A percentile compares a stretch with the other conserved stretches of the same genome.
Evolutionary conservation across 2,888 invertebrate genomes (phyloP).

Genomic region (Eupithecia exiguata): DNA sequence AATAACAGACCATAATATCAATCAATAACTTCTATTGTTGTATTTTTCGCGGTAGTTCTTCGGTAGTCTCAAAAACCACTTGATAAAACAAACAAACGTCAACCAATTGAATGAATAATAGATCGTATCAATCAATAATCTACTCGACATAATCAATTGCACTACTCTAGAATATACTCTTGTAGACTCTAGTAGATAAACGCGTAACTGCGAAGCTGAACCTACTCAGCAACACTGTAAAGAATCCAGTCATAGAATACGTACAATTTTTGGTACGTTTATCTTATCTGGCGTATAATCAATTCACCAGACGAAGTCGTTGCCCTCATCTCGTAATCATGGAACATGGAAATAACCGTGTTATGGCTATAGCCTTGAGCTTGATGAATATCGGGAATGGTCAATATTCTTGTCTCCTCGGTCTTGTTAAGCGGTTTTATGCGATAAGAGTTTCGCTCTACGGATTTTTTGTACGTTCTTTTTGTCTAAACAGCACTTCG

Average conservation of each 20-base stretch:
- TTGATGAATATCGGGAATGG: constrained; percentile 32
- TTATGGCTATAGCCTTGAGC: constrained; percentile 31
- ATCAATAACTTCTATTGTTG: not conserved
- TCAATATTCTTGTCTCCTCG: constrained; percentile 30
- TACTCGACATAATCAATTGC: constrained; percentile 4
- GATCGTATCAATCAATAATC: constrained; percentile 3
- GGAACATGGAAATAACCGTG: constrained; percentile 25
- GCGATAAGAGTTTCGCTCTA: constrained; percentile 24
- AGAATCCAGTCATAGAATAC: constrained; percentile 9
- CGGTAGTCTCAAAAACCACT: not conserved
- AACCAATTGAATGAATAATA: not conserved
- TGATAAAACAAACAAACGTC: not conserved
- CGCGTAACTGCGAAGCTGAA: constrained; percentile 25
- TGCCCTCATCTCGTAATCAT: constrained; percentile 55
- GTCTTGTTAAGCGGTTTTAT: constrained; percentile 24
- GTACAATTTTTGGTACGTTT: constrained; percentile 18
- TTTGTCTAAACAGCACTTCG: not conserved
- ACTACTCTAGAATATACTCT: not conserved
- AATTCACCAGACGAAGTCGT: constrained; percentile 53
- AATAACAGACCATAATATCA: not conserved
- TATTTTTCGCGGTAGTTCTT: not conserved
- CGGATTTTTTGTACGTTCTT: constrained; percentile 4
- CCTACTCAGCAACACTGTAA: not conserved
- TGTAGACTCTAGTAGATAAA: constrained; percentile 11
- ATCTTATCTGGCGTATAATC: constrained; percentile 58